Evolutionary conservation across 2,888 invertebrate species (phyloP).

Genomic region (Mimumesa dahlbomi): DNA sequence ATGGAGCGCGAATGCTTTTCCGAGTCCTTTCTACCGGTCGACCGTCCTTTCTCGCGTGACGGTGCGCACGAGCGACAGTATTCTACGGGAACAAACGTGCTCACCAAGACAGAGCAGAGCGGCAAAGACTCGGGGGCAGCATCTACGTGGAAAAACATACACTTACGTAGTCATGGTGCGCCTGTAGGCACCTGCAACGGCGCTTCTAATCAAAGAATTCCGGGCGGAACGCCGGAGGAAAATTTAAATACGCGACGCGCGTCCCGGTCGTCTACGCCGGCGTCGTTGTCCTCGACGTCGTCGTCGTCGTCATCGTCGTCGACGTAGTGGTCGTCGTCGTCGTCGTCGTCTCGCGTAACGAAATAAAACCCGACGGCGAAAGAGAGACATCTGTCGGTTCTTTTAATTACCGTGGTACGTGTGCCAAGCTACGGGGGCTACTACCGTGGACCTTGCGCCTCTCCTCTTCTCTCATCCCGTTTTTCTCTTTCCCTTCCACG

Average conservation of each 20-base stretch:
- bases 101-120: slow-evolving; percentile 1
- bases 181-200: slow-evolving; percentile 34
- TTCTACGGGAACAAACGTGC: slow-evolving; percentile 34
- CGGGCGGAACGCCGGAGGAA: slow-evolving; percentile 61
- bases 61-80: slow-evolving; percentile 17
- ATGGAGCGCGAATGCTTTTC: slow-evolving; percentile 33
- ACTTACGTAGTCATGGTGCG: slow-evolving; percentile 32
- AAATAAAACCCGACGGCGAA: slow-evolving; percentile 78
- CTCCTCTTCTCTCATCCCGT: background rate
- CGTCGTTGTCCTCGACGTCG: slow-evolving; percentile 46
- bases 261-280: slow-evolving; percentile 49
- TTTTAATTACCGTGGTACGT: slow-evolving; percentile 79
- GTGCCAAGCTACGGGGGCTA: slow-evolving; percentile 61
- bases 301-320: slow-evolving; percentile 43
- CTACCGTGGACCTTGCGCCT: slow-evolving; percentile 43
- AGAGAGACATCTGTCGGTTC: slow-evolving; percentile 80
- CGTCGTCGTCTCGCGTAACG: slow-evolving; percentile 71
- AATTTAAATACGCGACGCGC: slow-evolving; percentile 78
- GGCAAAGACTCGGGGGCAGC: slow-evolving; percentile 1
- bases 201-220: slow-evolving; percentile 79
- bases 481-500: slow-evolving; percentile 13
- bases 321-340: slow-evolving; percentile 24
- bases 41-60: slow-evolving; percentile 20
- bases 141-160: slow-evolving; percentile 24
- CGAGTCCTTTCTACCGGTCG: slow-evolving; percentile 18